A percentile compares a stretch with the other conserved stretches of the same genome.
Conservation (phyloP, 2,888 invertebrate species). For the Drosophila niveifrons region DNA sequence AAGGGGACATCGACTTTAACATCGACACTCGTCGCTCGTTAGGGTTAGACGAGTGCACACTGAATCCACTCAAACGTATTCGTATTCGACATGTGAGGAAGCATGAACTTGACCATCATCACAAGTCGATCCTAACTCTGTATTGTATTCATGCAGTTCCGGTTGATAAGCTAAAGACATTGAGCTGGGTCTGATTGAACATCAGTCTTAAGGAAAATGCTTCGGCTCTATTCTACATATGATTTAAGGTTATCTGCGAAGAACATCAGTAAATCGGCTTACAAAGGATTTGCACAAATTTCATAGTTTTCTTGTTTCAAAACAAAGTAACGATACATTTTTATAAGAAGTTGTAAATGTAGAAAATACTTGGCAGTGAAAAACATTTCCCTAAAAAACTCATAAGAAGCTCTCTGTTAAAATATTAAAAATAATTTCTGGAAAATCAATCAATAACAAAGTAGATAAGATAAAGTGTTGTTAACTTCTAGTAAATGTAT, state of each 20-base stretch:
- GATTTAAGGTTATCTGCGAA: not conserved
- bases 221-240: too few relatives aligned
- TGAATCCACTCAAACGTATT: slow-evolving; percentile 29
- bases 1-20: slow-evolving; percentile 7
- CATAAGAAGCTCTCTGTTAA: too few relatives aligned
- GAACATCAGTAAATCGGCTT: not conserved
- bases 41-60: slow-evolving; percentile 8
- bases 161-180: not conserved
- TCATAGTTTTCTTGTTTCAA: not conserved
- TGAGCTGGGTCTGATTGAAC: not conserved
- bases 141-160: not conserved
- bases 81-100: not conserved
- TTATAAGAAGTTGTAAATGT: not conserved
- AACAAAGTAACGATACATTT: not conserved
- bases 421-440: not conserved
- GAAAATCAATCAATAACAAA: not conserved
- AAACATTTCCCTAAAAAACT: not conserved
- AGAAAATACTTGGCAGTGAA: not conserved
- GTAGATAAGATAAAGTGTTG: not conserved
- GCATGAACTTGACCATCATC: slow-evolving; percentile 9
- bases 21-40: not conserved
- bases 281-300: not conserved
- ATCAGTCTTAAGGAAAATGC: not conserved
- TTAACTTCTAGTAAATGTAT: too few relatives aligned
- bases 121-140: slow-evolving; percentile 3